Base-by-base conservation (phyloP, 2,113 vertebrate genomes). In the Vulpes lagopus region DNA sequence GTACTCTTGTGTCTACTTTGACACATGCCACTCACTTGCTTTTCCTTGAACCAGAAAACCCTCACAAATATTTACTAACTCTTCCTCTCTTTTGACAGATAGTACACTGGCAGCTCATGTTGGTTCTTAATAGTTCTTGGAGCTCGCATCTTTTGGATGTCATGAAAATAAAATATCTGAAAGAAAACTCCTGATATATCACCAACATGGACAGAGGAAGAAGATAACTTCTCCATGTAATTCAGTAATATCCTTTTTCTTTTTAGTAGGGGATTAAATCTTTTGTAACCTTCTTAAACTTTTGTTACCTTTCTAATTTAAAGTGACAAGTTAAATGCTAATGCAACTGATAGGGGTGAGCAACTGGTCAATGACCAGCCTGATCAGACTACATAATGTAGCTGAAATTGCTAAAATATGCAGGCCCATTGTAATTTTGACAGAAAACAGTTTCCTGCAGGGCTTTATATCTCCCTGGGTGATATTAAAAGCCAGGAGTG, bases 271-370 rank as follows among this genome's bases (percentile, higher is more conserved):
- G 94, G 91, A 98, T 97, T 98, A 93, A 96, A 98, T 98, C 96
- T 97, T 84, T 97, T 97, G 97, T 97, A 98, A 99, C 97, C 97
- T 98, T 92, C 98, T 97, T 67, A 97, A 97, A 98, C 97, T 97
- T 98, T 98, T 98, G 98, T 97, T 98, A 98, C 98, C 98, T 98
- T 98, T 98, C 96, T 98, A 97, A 99, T 98, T 98, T 98, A 96
- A 98, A 97, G 96, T 71, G 98, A 98, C 98, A 98, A 96, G 98
- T 98, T 98, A 98, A 99, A 98, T 98, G 98, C 97, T 98, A 98
- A 98, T 98, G 96, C 97, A 98, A 98, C 98, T 98, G 98, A 98
- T 98, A 98, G 98, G 96, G 98, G 98, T 99, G 98, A 99, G 93
- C 97, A 98, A 98, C 92, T 98, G 98, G 98, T 98, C 99, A 98